Percentiles rank a stretch among this genome's conserved stretches.
phyloP scores from a whole-genome alignment of 2,113 vertebrate genomes.

The Charina bottae region DNA sequence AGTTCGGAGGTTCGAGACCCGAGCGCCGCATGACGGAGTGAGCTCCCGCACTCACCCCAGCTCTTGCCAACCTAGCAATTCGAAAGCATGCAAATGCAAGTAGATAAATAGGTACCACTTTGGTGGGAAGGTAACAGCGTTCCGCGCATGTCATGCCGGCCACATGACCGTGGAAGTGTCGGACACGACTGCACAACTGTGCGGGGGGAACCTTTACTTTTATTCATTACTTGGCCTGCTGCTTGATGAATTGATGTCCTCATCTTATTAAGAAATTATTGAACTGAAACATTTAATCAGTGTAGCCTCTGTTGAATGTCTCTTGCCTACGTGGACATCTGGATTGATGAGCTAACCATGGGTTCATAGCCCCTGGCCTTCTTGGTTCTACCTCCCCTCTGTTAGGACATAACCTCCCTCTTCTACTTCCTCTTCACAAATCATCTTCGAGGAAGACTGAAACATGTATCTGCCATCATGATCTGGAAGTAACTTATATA shows the following conservation, averaged over 20 bases:
- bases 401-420: rapidly evolving
- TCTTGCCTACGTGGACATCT: rapidly evolving
- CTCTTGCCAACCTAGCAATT: too few relatives aligned
- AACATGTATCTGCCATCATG: slow-evolving; percentile 4
- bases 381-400: neutral
- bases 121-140: too few relatives aligned
- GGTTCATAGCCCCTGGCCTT: neutral
- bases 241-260: slow-evolving; percentile 12
- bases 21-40: too few relatives aligned
- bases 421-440: neutral
- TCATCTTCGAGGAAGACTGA: slow-evolving; percentile 34
- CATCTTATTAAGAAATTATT: neutral
- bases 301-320: neutral
- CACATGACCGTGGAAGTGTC: too few relatives aligned
- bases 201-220: too few relatives aligned
- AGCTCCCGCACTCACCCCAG: too few relatives aligned
- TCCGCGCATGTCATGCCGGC: too few relatives aligned
- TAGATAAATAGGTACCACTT: too few relatives aligned
- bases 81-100: too few relatives aligned
- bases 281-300: slow-evolving; percentile 2
- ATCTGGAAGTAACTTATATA: slow-evolving; percentile 40
- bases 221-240: rapidly evolving
- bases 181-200: too few relatives aligned
- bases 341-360: neutral
- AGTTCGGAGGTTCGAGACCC: too few relatives aligned